Conservation (phyloP, 2,113 vertebrate species). For the Pseudopipra pipra region DNA sequence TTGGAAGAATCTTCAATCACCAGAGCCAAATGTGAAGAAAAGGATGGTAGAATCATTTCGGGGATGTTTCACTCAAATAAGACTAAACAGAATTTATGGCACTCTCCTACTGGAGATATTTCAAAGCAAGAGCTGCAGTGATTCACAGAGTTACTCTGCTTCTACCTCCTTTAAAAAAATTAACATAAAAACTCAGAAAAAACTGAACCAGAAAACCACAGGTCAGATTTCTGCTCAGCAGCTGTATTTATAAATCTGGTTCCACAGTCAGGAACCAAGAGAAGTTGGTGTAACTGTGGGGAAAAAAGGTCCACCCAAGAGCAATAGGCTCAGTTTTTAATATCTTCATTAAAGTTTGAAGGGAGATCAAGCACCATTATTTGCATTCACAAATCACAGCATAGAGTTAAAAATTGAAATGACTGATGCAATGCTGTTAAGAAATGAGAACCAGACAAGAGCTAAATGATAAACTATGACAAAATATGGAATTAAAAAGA, state of each 20-base stretch:
- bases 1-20: conserved; percentile 38
- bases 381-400: not conserved
- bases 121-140: conserved; percentile 3
- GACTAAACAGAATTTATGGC: not conserved
- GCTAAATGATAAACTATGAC: not conserved
- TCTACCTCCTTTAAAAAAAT: not conserved
- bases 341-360: not conserved
- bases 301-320: not conserved
- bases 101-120: not conserved
- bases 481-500: not conserved
- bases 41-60: conserved; percentile 8
- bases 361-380: not conserved
- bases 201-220: not conserved
- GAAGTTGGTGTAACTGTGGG: not conserved
- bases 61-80: not conserved
- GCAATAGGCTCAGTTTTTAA: not conserved
- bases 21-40: conserved; percentile 15
- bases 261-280: not conserved
- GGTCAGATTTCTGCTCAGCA: not conserved
- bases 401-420: not conserved
- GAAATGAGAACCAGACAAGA: not conserved
- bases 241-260: not conserved
- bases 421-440: not conserved
- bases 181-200: not conserved
- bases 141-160: not conserved